Evolutionary conservation across 2,797 vertebrate genomes (phyloP), one percentile per base, ranked within the genome.

Genomic region (Phalloptychus januarius): DNA sequence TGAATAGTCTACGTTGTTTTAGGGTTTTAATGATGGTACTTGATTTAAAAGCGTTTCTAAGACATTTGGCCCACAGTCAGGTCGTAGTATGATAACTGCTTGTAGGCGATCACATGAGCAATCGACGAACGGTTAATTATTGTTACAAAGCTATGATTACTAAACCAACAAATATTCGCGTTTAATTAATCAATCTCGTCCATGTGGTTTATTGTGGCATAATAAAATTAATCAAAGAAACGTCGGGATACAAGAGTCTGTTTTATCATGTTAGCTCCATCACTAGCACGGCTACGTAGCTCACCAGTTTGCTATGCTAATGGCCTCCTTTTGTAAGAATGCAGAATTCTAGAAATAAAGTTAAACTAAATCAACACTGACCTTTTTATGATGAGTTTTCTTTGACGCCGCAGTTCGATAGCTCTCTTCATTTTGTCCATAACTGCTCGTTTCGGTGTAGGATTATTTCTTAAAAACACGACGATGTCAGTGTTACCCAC

Each of bases 311-410:
- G 76, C 45, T 81, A 65, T 15, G 79, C 81, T 86, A 77, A 76
- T 15, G 81, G 80, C 74, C 82, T 75, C 63, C 20, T 63, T 50
- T 12, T 23, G 5, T 5, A 56, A 28, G 28, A 69, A 7, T 1
- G 4, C 8, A 74, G 3, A 44, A 28, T 0, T 25, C 0, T 10
- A 8, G 3, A 1, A 67, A 11, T 8, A 7, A 3, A 72, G 71
- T 2, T 50, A 63, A 50, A 20, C 1, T 10, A 42, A 7, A 11
- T 18, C 3, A n/a, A 0, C 4, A 83, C 93, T 12, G 89, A 96
- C 96, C 96, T 95, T 96, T 95, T 96, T 85, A 95, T 94, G 31
- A 92, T 89, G 76, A 46, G 69, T 63, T 91, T 93, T 93, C 85
- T 92, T 86, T 94, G 84, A 52, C 89, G 90, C 45, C 92, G 90